A percentile compares a stretch with the other conserved stretches of the same genome.
phyloP scores from a whole-genome alignment of 2,797 vertebrate genomes.

The Trematomus bernacchii region DNA sequence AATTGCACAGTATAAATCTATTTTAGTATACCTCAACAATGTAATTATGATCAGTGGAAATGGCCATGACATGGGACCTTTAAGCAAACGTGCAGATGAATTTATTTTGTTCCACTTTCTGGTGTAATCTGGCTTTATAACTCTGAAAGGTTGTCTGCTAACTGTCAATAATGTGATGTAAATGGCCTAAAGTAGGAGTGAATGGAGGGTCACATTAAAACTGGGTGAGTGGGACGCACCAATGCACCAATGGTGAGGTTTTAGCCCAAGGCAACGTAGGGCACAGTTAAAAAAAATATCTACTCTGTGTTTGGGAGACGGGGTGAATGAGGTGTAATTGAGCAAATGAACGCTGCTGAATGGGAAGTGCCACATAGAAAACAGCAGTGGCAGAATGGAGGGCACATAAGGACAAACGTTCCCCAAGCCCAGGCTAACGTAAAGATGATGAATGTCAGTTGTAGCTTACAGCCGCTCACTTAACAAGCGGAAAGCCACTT shows the following conservation, averaged over 20 bases:
- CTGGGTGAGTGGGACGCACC: slow-evolving; percentile 39
- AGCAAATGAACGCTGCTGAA: slow-evolving; percentile 42
- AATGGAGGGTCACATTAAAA: slow-evolving; percentile 47
- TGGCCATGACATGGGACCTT: no score
- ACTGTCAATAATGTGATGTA: neutral
- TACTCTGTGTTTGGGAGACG: slow-evolving; percentile 19
- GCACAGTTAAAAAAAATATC: slow-evolving; percentile 24
- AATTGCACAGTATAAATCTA: no score
- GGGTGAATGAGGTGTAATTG: slow-evolving; percentile 45
- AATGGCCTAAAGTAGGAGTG: slow-evolving; percentile 5
- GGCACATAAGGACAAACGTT: slow-evolving; percentile 29
- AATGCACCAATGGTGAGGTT: slow-evolving; percentile 16
- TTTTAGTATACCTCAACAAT: no score
- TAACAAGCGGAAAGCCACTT: slow-evolving; percentile 45
- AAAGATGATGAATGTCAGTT: slow-evolving; percentile 51
- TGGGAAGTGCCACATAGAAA: slow-evolving; percentile 29
- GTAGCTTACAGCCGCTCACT: slow-evolving; percentile 46
- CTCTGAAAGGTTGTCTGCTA: neutral
- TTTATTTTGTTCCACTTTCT: neutral
- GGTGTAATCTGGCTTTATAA: neutral
- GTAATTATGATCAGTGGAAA: no score
- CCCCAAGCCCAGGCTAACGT: slow-evolving; percentile 22
- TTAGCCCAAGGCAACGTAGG: slow-evolving; percentile 32
- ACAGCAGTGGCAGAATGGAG: slow-evolving; percentile 14
- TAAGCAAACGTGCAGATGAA: neutral